Conservation (phyloP, 2,797 vertebrate species). For the Gadopsis marmoratus region DNA sequence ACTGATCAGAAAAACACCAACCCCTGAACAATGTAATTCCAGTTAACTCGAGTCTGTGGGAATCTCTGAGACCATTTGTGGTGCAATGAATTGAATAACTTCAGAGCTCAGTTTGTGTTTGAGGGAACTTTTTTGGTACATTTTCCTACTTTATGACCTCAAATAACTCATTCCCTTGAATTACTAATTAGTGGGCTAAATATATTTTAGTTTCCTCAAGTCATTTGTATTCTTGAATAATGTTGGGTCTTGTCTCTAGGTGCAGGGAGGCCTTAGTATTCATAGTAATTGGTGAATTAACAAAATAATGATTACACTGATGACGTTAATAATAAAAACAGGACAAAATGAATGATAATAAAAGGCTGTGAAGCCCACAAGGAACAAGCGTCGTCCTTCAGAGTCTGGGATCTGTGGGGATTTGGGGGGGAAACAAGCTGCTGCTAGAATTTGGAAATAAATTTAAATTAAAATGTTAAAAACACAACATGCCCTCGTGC, state of each 20-base stretch:
- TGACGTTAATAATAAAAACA: background rate
- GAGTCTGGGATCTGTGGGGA: background rate
- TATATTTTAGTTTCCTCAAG: background rate
- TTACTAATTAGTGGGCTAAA: background rate
- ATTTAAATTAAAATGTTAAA: background rate
- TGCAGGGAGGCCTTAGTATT: background rate
- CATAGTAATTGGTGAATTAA: background rate
- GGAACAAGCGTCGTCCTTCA: background rate
- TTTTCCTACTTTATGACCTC: background rate
- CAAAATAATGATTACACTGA: background rate
- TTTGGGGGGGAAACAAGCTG: background rate
- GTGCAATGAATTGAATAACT: background rate
- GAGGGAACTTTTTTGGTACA: background rate
- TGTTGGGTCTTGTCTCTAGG: background rate
- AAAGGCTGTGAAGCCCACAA: background rate
- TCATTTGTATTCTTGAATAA: conserved; percentile 1
- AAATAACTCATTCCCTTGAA: background rate
- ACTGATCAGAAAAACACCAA: background rate
- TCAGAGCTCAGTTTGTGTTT: background rate
- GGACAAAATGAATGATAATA: background rate
- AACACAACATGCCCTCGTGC: background rate
- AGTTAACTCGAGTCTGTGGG: too few relatives aligned
- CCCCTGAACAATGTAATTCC: background rate
- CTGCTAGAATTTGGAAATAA: background rate
- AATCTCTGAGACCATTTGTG: background rate